A percentile compares a stretch with the other conserved stretches of the same genome.
Conservation (phyloP, 1,140 invertebrate species). For the Doryteuthis pealeii region DNA sequence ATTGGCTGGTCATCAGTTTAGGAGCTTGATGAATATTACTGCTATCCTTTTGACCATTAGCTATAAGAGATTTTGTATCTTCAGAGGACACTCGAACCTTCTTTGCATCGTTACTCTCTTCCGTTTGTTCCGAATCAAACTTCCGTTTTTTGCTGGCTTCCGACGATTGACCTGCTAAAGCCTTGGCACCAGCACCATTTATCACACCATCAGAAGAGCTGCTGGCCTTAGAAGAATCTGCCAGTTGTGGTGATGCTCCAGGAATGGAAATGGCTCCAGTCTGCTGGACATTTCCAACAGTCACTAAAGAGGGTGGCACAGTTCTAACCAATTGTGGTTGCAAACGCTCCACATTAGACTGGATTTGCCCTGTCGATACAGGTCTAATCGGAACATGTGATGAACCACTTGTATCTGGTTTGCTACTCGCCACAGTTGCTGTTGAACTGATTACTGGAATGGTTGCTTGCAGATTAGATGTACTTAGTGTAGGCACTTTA, state of each 20-base stretch:
- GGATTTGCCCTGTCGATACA: too few relatives aligned
- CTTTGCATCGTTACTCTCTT: background rate
- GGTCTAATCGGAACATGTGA: too few relatives aligned
- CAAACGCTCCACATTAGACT: too few relatives aligned
- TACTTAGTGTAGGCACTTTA: slow-evolving; percentile 1
- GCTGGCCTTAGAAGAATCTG: too few relatives aligned
- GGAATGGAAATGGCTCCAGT: too few relatives aligned
- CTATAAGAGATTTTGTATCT: slow-evolving; percentile 2
- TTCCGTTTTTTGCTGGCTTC: background rate
- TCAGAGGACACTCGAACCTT: background rate
- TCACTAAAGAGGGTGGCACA: too few relatives aligned
- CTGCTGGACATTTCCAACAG: too few relatives aligned
- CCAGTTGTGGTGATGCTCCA: too few relatives aligned
- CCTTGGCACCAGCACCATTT: background rate
- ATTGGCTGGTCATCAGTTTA: background rate
- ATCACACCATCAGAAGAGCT: too few relatives aligned
- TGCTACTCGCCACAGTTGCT: background rate
- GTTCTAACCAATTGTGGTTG: too few relatives aligned
- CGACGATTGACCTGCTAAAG: background rate
- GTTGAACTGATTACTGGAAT: background rate
- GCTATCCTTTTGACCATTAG: background rate
- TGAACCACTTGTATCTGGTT: background rate
- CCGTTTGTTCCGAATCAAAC: background rate
- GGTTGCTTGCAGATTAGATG: background rate
- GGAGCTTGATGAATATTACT: background rate